phyloP scores from a whole-genome alignment of 2,888 invertebrate genomes.

The Lottia scabra region DNA sequence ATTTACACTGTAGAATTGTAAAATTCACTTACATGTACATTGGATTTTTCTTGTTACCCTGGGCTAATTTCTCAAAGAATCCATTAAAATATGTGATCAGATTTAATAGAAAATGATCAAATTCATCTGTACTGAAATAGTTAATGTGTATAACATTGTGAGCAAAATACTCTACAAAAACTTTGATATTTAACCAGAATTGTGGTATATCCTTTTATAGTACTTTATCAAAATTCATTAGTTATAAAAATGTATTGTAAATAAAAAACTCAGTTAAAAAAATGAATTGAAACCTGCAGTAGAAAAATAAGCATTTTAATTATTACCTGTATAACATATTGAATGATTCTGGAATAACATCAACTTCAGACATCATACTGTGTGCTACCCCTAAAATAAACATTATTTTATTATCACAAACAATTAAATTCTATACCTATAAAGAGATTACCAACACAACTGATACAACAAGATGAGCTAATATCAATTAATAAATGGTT shows the following conservation, averaged over 20 bases:
- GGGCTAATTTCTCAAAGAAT: constrained; percentile 65
- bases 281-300: no score
- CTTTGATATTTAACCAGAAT: no score
- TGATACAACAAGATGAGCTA: no score
- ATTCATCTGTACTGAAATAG: constrained; percentile 59
- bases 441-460: no score
- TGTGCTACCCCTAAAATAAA: constrained; percentile 42
- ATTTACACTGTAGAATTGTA: neutral
- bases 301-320: no score
- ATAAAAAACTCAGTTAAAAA: no score
- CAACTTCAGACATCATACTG: constrained; percentile 44
- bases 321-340: constrained; percentile 33
- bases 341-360: constrained; percentile 42
- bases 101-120: constrained; percentile 65
- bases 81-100: constrained; percentile 66
- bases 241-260: no score
- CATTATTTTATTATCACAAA: neutral
- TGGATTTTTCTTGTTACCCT: constrained; percentile 63
- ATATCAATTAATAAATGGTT: no score
- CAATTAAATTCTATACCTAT: no score
- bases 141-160: neutral
- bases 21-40: constrained; percentile 64
- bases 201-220: no score
- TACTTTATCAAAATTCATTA: no score
- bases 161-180: no score